Conservation (phyloP, 2,113 vertebrate genomes). For the Rafetus swinhoei region DNA sequence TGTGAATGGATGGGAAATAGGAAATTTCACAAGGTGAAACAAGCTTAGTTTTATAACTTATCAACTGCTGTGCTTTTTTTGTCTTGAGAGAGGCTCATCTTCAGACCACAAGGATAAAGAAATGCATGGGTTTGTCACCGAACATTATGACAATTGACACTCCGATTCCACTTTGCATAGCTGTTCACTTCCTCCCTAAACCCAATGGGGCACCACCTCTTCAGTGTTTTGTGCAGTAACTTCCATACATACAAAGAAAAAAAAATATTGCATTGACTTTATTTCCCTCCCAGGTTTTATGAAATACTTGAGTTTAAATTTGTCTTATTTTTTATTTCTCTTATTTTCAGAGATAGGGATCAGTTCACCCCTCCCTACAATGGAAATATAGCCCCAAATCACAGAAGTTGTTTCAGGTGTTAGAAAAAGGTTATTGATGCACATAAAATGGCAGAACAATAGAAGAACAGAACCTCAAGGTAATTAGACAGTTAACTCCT, state of each 20-base stretch:
- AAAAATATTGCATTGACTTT: neutral
- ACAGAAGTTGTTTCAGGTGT: rapidly evolving
- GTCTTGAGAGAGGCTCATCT: neutral
- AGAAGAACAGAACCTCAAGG: neutral
- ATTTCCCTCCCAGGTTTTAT: neutral
- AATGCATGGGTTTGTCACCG: neutral
- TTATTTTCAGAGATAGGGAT: neutral
- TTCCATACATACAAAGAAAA: neutral
- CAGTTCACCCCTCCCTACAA: rapidly evolving
- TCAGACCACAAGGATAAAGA: neutral
- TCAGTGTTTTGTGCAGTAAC: neutral
- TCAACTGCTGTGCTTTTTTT: neutral
- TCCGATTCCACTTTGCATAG: neutral
- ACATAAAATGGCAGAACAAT: neutral
- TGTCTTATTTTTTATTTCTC: neutral
- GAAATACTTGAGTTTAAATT: neutral
- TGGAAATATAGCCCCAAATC: neutral
- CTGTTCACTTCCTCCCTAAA: neutral
- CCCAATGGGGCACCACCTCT: neutral
- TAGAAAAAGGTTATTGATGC: rapidly evolving
- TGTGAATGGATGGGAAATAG: neutral
- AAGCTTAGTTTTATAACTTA: neutral
- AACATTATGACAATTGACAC: neutral
- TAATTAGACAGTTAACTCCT: neutral
- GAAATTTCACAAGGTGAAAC: rapidly evolving